These are phyloP conservation scores for Lysiphlebus fabarum DNA, from an alignment of 1,140 invertebrate species.

Conservation along the genomic window DNA sequence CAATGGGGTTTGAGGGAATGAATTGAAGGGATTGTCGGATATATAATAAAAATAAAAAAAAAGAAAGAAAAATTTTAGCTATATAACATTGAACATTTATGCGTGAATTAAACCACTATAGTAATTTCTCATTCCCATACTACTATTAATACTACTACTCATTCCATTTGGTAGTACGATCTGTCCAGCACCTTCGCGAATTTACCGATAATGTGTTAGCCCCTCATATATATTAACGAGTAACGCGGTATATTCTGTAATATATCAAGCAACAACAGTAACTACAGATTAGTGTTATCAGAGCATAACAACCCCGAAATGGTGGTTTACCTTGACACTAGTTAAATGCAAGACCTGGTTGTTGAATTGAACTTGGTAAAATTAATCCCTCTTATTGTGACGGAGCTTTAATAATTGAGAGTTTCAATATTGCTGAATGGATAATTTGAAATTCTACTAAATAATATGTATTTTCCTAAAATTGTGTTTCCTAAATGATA, in stretches of 20 bases:
- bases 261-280: conserved; percentile 42
- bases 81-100: too few species aligned
- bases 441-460: too few species aligned
- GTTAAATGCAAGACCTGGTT: conserved; percentile 27
- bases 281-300: conserved; percentile 53
- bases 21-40: too few species aligned
- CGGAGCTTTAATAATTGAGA: too few species aligned
- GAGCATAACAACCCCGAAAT: conserved; percentile 46
- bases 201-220: conserved; percentile 46
- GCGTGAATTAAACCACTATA: too few species aligned
- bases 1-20: neutral
- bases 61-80: too few species aligned
- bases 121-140: too few species aligned
- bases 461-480: too few species aligned
- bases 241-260: conserved; percentile 15
- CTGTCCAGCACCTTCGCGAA: conserved; percentile 34
- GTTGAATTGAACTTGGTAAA: neutral
- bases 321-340: conserved; percentile 52
- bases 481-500: too few species aligned
- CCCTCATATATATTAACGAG: conserved; percentile 13
- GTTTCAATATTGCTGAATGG: too few species aligned
- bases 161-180: neutral
- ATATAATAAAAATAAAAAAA: too few species aligned
- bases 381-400: neutral
- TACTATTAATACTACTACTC: too few species aligned